A percentile compares a stretch with the other conserved stretches of the same genome.
Conservation (phyloP, 23 tunicate genomes). For the Trididemnum nubilum region DNA sequence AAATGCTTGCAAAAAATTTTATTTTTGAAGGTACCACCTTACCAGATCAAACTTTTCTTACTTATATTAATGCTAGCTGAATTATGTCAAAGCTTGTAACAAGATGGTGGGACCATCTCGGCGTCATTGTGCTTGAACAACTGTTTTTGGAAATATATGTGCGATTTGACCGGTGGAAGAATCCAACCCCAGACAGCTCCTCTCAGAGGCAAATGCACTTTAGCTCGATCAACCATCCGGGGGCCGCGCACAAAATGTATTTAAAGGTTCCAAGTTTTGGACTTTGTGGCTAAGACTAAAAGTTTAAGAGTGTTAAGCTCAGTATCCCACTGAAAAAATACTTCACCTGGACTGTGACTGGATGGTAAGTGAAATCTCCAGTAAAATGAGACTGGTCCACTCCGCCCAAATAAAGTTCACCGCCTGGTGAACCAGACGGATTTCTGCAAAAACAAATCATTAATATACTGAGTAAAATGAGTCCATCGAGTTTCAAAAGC, state of each 20-base stretch:
- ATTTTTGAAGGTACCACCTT: too few species aligned
- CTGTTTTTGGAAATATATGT: neutral
- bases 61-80: neutral
- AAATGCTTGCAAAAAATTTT: too few species aligned
- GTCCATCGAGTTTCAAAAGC: too few species aligned
- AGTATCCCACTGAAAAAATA: too few species aligned
- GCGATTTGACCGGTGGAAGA: neutral
- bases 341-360: constrained; percentile 52
- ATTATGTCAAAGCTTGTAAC: neutral
- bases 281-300: too few species aligned
- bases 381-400: constrained; percentile 49
- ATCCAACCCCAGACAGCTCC: neutral
- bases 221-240: too few species aligned
- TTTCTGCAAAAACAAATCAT: constrained; percentile 32
- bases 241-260: too few species aligned
- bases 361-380: constrained; percentile 66
- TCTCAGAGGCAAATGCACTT: too few species aligned
- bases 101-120: neutral
- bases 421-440: constrained; percentile 49
- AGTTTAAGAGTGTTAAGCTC: too few species aligned
- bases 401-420: constrained; percentile 85
- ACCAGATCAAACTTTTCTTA: neutral
- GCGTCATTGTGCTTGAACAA: neutral
- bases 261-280: too few species aligned
- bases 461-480: too few species aligned